Conservation (phyloP, 2,888 invertebrate genomes). For the Ophion slaviceki region DNA sequence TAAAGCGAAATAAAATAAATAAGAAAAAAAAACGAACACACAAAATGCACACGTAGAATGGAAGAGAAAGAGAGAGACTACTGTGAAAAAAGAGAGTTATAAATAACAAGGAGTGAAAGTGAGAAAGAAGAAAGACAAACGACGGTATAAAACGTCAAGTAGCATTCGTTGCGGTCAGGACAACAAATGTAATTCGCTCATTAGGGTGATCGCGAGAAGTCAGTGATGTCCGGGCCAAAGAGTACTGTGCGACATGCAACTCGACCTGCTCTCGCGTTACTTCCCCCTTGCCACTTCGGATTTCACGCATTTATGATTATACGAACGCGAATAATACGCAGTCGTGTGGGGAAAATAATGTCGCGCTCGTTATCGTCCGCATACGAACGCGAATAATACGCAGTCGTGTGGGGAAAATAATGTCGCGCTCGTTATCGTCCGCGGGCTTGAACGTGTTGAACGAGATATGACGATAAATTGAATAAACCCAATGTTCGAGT, state of each 20-base stretch:
- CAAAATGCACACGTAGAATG: conserved; percentile 7
- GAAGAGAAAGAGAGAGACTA: not conserved
- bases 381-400: not conserved
- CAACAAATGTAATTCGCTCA: conserved; percentile 55
- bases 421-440: too few relatives aligned
- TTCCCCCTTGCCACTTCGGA: not conserved
- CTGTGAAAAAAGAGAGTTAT: not conserved
- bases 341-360: not conserved
- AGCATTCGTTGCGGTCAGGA: conserved; percentile 25
- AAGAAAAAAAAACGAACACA: not conserved
- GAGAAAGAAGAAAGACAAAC: not conserved
- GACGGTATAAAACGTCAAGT: conserved; percentile 12
- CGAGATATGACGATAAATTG: too few relatives aligned
- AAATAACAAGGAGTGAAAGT: not conserved
- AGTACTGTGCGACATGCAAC: conserved; percentile 31
- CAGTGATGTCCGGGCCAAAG: not conserved
- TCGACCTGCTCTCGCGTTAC: not conserved
- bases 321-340: not conserved
- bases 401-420: not conserved
- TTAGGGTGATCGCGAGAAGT: conserved; percentile 1
- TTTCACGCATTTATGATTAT: not conserved
- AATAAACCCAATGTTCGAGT: too few relatives aligned
- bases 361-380: too few relatives aligned
- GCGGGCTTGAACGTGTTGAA: too few relatives aligned
- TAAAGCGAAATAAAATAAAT: conserved; percentile 31